phyloP scores from a whole-genome alignment of 2,888 invertebrate genomes.

The Calameuta idolon region DNA sequence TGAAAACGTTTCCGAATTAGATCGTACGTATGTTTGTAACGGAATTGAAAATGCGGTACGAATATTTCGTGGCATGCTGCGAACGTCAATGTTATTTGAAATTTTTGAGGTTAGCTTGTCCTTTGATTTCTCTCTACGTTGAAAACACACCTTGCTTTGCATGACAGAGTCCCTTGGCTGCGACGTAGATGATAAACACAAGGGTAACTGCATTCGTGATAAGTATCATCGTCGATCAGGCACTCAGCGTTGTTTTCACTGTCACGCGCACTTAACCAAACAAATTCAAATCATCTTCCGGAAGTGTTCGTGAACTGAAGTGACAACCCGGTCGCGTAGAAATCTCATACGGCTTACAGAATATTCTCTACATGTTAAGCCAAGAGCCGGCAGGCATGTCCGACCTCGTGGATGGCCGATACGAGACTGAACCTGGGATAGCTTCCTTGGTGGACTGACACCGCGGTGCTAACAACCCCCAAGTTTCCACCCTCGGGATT shows the following conservation, averaged over 20 bases:
- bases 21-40: background rate
- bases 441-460: constrained; percentile 20
- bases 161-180: constrained; percentile 48
- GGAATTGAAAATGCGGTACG: background rate
- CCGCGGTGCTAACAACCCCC: constrained; percentile 33
- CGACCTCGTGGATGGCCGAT: constrained; percentile 50
- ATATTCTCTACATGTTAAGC: constrained; percentile 45
- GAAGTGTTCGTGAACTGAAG: background rate
- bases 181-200: constrained; percentile 47
- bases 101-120: background rate
- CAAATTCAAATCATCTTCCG: background rate
- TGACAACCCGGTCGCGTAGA: background rate
- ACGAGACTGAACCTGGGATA: constrained; percentile 47
- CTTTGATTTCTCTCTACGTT: background rate
- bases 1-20: background rate
- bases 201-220: constrained; percentile 45
- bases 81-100: background rate
- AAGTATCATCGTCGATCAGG: constrained; percentile 5
- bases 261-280: background rate
- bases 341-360: constrained; percentile 17
- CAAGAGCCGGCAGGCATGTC: constrained; percentile 33
- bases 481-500: constrained; percentile 31
- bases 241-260: constrained; percentile 35
- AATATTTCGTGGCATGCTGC: background rate
- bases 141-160: constrained; percentile 54